Evolutionary conservation across 2,888 invertebrate genomes (phyloP), one percentile per base, ranked within the genome.

Genomic region (Polietes domitor): DNA sequence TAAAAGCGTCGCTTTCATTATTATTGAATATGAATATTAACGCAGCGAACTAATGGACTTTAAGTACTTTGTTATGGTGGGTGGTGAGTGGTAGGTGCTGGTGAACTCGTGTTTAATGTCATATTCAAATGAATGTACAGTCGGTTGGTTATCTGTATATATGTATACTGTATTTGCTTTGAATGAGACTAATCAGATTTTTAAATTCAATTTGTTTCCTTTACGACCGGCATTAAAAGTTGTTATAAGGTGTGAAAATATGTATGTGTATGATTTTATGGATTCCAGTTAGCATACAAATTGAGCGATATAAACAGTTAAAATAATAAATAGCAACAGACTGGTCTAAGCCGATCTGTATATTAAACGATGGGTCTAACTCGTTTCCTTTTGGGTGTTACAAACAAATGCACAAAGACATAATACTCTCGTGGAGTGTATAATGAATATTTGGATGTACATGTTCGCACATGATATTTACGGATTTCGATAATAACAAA

Each of bases 21-120:
- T 72, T 79, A 76, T 72, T 68, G 63, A 70, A 70, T 82, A 70
- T 77, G 70, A 28, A 74, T 73, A 81, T 74, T 73, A 78, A 68
- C 58, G 55, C 55, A 65, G 17, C 19, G 10, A 65, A 17, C 41
- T 41, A 65, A 41, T 65, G 65, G 65, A 65, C 17, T 63, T 32
- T 50, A 53, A 58, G 17, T 10, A 50, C 73, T 37, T 17, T 32
- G 17, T 21, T 43, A 12, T 5, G 17, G n/a, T 24, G 24, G n/a
- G n/a, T n/a, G n/a, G n/a, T n/a, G n/a, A n/a, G n/a, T n/a, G n/a
- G n/a, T n/a, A n/a, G 10, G 47, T 4, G 63, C n/a, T 63, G 10
- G 7, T 19, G 26, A 26, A 12, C 47, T 15, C 19, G 28, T 53
- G 5, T 17, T 26, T 53, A 70, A 15, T 70, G 47, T 50, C 41